Evolutionary conservation across 1,140 invertebrate genomes (phyloP).

Genomic region (Meloidogyne hapla): DNA sequence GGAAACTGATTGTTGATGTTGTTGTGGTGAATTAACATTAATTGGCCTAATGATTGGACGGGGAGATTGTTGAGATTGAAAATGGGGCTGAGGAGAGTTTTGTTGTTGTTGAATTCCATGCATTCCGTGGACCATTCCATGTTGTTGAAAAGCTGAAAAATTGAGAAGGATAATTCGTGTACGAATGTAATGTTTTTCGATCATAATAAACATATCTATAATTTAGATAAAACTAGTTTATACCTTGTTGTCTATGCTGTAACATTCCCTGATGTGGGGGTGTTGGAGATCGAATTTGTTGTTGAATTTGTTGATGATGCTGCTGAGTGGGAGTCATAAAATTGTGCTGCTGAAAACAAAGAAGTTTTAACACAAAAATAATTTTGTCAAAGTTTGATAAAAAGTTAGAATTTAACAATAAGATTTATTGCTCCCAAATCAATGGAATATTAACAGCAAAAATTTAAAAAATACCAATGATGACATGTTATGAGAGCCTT

Average conservation of each 20-base stretch:
- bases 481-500: not conserved
- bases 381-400: not conserved
- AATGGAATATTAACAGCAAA: not conserved
- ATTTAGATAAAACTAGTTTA: not conserved
- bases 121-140: not conserved
- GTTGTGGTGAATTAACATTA: slow-evolving; percentile 1
- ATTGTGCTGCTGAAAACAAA: slow-evolving; percentile 22
- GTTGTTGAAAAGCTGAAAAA: slow-evolving; percentile 2
- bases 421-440: too few relatives aligned
- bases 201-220: not conserved
- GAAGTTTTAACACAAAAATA: not conserved
- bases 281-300: slow-evolving; percentile 19
- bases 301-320: slow-evolving; percentile 21
- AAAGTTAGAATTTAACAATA: too few relatives aligned
- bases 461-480: not conserved
- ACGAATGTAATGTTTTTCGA: too few relatives aligned
- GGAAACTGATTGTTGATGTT: not conserved
- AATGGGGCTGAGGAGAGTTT: not conserved
- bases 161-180: not conserved
- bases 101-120: slow-evolving; percentile 7
- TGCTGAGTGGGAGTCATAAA: slow-evolving; percentile 15
- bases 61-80: slow-evolving; percentile 5
- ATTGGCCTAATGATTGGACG: not conserved
- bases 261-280: slow-evolving; percentile 19
- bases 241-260: slow-evolving; percentile 14